These are phyloP conservation scores for Hypotaenidia philippensis DNA, from an alignment of 2,797 vertebrate species.

Conservation along the genomic window DNA sequence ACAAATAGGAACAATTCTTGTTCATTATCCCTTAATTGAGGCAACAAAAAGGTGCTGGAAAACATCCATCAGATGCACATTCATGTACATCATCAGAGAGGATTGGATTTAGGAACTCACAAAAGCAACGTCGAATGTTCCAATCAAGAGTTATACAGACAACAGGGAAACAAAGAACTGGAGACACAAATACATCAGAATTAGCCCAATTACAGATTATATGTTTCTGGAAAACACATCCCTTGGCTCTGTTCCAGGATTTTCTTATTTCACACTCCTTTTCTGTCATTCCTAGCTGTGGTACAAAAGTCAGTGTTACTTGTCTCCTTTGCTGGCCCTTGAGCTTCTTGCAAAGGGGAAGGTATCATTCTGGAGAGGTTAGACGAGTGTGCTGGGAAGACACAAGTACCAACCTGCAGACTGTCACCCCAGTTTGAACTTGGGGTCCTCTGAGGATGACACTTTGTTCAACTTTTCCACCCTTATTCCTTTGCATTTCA, in stretches of 20 bases:
- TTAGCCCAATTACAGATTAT: slow-evolving; percentile 83
- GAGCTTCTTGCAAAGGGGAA: background rate
- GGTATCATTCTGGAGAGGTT: background rate
- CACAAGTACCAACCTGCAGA: background rate
- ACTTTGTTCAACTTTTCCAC: background rate
- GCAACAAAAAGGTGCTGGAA: slow-evolving; percentile 84
- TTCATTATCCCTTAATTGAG: slow-evolving; percentile 85
- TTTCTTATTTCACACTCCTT: slow-evolving; percentile 62
- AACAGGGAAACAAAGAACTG: slow-evolving; percentile 79
- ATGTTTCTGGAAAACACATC: slow-evolving; percentile 71
- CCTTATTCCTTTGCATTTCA: background rate
- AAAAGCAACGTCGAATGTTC: slow-evolving; percentile 80
- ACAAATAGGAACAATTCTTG: slow-evolving; percentile 85
- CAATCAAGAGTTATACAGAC: slow-evolving; percentile 83
- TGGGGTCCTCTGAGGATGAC: background rate
- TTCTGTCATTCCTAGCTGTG: slow-evolving; percentile 22
- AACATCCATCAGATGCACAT: slow-evolving; percentile 83
- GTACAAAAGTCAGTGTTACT: background rate
- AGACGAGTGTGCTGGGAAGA: background rate
- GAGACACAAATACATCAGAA: slow-evolving; percentile 78
- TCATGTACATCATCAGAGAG: slow-evolving; percentile 76
- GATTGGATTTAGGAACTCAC: slow-evolving; percentile 81
- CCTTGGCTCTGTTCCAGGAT: slow-evolving; percentile 69
- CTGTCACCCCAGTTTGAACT: background rate
- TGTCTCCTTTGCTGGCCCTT: background rate